Base-by-base conservation (phyloP, 2,888 invertebrate genomes). In the Quadroppia sp. region DNA sequence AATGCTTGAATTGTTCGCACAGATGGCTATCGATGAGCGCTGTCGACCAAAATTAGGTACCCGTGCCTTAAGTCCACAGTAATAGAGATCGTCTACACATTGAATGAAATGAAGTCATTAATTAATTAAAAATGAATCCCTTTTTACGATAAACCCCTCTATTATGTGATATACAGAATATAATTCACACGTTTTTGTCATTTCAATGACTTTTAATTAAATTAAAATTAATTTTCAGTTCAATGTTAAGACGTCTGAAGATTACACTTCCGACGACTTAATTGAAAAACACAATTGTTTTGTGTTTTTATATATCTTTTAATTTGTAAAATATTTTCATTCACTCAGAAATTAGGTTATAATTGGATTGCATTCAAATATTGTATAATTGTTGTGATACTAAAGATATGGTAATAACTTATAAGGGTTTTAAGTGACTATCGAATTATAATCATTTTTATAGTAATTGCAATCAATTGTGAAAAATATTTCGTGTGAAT, bases 51-150 rank as follows among this genome's bases (percentile, higher is more conserved):
- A 94, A 85, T 94, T 94, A 67, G 94, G 94, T 73, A 94, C 93
- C 79, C 94, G 88, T 56, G 94, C 94, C 79, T 92, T 87, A 78
- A 94, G 86, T 59, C 94, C 94, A 82, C 94, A 94, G 84, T 94
- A 94, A 85, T 94, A 94, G 4, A 94, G 94, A 84, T 94, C 94
- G 84, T 94, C 94, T 93, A 25, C 36, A 48, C 20, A 15, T 4
- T 20, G 2, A 64, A n/a, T 9, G 48, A 9, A 48, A n/a, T 20
- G 15, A 15, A n/a, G n/a, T n/a, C n/a, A n/a, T n/a, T n/a, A 23
- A 17, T 30, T 56, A 56, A 56, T 56, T 56, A 56, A 13, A 56
- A 28, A 30, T 28, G 28, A 56, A 9, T 15, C 2, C 11, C 36
- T 36, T 36, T 36, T n/a, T n/a, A n/a, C n/a, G n/a, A n/a, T n/a